Conservation (phyloP, 2,797 vertebrate species). For the Betta splendens region DNA sequence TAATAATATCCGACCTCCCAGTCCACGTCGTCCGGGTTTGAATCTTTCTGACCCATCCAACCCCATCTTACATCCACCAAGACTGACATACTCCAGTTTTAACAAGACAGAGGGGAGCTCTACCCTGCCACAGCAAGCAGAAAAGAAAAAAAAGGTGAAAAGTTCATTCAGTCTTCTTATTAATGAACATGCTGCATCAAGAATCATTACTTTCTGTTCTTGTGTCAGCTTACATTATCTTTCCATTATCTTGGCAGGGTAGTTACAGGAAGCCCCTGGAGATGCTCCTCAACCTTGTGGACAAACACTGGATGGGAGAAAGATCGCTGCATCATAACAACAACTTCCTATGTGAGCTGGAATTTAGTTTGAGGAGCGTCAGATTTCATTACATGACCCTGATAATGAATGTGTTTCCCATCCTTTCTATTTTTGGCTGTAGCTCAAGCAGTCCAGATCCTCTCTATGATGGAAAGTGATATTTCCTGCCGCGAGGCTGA, state of each 20-base stretch:
- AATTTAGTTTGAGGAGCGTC: constrained; percentile 36
- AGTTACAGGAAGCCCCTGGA: constrained; percentile 79
- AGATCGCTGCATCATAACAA: constrained; percentile 80
- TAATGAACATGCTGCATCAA: not conserved
- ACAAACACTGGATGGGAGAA: constrained; percentile 83
- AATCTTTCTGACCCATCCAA: constrained; percentile 64
- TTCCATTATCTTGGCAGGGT: constrained; percentile 57
- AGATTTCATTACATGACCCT: constrained; percentile 37
- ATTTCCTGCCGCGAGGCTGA: constrained; percentile 68
- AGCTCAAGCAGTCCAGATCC: constrained; percentile 84
- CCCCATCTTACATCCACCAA: constrained; percentile 71
- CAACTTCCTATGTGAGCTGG: constrained; percentile 85
- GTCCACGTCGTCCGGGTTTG: constrained; percentile 52
- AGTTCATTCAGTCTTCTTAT: not conserved
- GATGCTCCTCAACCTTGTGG: constrained; percentile 83
- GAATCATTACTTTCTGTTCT: not conserved
- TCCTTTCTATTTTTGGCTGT: constrained; percentile 50
- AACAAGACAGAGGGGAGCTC: constrained; percentile 48
- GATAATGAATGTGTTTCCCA: constrained; percentile 28
- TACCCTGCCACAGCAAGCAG: constrained; percentile 26
- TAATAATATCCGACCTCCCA: constrained; percentile 61
- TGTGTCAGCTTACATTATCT: constrained; percentile 18
- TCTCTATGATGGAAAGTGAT: constrained; percentile 79
- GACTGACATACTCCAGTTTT: constrained; percentile 58
- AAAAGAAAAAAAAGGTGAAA: constrained; percentile 64